Evolutionary conservation across 2,113 vertebrate species (phyloP), one percentile per base, ranked within the genome.

Genomic region (Gopherus evgoodei): DNA sequence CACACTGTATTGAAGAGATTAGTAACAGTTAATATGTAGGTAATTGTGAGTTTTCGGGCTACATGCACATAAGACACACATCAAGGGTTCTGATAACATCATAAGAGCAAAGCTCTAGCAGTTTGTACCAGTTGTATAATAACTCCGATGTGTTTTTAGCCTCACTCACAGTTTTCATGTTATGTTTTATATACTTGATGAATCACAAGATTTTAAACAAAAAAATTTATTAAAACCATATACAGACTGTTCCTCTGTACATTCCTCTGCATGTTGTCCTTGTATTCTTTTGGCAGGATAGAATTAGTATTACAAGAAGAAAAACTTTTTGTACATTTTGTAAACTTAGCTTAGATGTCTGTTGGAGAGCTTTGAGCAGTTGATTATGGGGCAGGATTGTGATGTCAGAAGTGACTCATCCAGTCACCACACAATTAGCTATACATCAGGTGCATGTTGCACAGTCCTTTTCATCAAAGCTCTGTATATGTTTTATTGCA

Each of bases 291-390:
- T 96, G 91, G 88, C 87, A 91, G 93, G 88, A 81, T 86, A 87
- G 80, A 93, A 35, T 83, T 89, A 54, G 49, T 96, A 90, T 96
- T 96, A 93, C 90, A 89, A 79, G 94, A 94, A 96, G 86, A 81
- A 94, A 94, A 59, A 4, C 1, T 2, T 76, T 91, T 16, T 44
- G 38, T 29, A 1, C 87, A 6, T 10, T 92, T 93, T 72, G 12
- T 88, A 90, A 90, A 65, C 38, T 27, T n/a, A 17, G 22, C 44
- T 89, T 80, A 38, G 14, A 13, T 89, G 91, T 93, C 50, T 90
- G 0, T 21, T 42, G 21, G 53, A 90, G 0, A 72, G 72, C 80
- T 92, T 22, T 83, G 47, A 87, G 83, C 81, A 94, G 49, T 31
- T 93, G 0, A 0, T 79, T 92, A 52, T 78, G 50, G 75, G 69